These are phyloP conservation scores for Phylloscopus trochiloides DNA, from an alignment of 2,113 vertebrate genomes.

Conservation along the genomic window DNA sequence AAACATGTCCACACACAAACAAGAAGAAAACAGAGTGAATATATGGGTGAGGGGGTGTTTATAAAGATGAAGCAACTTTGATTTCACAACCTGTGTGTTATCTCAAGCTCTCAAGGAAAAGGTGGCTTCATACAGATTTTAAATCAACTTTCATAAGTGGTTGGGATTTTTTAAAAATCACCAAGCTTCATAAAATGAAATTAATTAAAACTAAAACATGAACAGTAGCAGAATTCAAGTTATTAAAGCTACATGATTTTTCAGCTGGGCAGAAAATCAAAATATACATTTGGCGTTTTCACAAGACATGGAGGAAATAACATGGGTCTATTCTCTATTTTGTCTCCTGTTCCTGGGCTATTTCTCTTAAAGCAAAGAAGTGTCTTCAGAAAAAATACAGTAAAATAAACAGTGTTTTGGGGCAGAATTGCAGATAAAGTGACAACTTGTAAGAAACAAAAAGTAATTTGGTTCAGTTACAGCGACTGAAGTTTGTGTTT, in stretches of 20 bases:
- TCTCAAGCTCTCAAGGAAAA: background rate
- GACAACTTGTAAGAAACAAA: background rate
- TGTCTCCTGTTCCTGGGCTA: background rate
- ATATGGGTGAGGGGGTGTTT: background rate
- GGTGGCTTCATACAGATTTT: background rate
- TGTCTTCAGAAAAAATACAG: background rate
- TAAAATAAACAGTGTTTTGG: background rate
- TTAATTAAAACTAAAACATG: conserved; percentile 7
- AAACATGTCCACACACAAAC: background rate
- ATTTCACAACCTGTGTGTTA: background rate
- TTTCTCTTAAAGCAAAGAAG: background rate
- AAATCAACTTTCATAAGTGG: background rate
- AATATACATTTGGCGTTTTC: conserved; percentile 43
- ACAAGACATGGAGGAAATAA: conserved; percentile 35
- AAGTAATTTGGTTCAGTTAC: background rate
- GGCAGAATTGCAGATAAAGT: background rate
- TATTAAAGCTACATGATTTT: conserved; percentile 53
- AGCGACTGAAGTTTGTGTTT: background rate
- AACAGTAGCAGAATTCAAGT: conserved; percentile 48
- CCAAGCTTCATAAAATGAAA: background rate
- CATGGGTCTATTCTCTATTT: background rate
- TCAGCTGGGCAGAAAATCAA: conserved; percentile 64
- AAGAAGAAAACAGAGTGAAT: background rate
- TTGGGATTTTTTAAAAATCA: background rate
- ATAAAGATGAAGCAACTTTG: background rate